Conservation (phyloP, 2,797 vertebrate species). For the Sebastes oblongus region DNA sequence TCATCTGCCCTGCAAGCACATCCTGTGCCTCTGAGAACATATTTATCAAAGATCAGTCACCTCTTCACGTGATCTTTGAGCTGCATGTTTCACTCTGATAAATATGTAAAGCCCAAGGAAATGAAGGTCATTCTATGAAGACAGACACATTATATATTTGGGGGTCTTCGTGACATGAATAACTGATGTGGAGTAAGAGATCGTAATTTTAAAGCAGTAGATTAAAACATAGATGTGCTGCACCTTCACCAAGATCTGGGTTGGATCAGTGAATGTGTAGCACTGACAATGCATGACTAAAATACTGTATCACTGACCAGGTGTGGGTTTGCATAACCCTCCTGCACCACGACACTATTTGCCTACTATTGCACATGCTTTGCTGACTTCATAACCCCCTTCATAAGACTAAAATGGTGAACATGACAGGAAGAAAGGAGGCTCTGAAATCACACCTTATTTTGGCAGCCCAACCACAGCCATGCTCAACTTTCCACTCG, state of each 20-base stretch:
- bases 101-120: no score
- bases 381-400: background rate
- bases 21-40: background rate
- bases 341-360: background rate
- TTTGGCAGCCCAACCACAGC: background rate
- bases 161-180: background rate
- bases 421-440: background rate
- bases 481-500: background rate
- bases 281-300: background rate
- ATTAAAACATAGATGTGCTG: background rate
- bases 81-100: no score
- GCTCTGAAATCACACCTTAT: constrained; percentile 6
- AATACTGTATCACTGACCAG: background rate
- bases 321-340: background rate
- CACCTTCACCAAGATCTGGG: no score
- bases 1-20: background rate
- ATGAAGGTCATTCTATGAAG: no score
- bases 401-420: background rate
- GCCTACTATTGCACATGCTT: background rate
- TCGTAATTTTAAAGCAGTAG: fast-evolving
- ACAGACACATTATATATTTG: background rate
- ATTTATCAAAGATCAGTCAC: background rate
- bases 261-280: background rate
- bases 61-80: background rate
- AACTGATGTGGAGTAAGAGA: background rate